These are phyloP conservation scores for Cephalopachus bancanus DNA, from an alignment of 2,797 vertebrate genomes.

Conservation along the genomic window DNA sequence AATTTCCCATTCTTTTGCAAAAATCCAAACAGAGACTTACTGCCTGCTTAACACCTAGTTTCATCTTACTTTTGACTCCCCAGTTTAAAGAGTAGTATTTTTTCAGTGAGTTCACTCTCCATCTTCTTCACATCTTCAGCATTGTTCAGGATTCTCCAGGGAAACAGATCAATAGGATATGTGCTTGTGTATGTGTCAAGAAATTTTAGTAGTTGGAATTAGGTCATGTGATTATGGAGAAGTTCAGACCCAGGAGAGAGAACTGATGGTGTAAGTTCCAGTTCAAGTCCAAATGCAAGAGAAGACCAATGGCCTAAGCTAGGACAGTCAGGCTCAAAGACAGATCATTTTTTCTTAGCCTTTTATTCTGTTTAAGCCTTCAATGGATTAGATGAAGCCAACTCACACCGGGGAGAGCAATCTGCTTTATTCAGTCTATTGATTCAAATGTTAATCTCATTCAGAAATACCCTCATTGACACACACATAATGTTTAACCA, in stretches of 20 bases:
- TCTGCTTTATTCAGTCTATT: not conserved
- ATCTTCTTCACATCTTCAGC: not conserved
- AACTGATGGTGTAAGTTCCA: not conserved
- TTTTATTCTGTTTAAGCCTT: not conserved
- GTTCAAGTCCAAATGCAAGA: not conserved
- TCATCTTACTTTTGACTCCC: not conserved
- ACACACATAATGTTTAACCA: not conserved
- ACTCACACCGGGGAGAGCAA: not conserved
- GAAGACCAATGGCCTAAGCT: not conserved
- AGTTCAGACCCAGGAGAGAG: not conserved
- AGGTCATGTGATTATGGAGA: not conserved
- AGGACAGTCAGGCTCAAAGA: not conserved
- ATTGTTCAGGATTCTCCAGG: not conserved
- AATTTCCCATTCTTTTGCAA: not conserved
- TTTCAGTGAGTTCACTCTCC: not conserved
- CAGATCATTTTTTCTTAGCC: not conserved
- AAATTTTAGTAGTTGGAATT: not conserved
- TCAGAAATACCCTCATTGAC: not conserved
- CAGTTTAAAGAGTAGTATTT: not conserved
- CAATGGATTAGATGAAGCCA: not conserved
- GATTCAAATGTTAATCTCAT: not conserved
- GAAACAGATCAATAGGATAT: not conserved
- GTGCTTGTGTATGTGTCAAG: not conserved
- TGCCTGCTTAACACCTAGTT: not conserved
- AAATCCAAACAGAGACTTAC: not conserved